Base-by-base conservation (phyloP, 2,113 vertebrate genomes). In the Varanus salvator region DNA sequence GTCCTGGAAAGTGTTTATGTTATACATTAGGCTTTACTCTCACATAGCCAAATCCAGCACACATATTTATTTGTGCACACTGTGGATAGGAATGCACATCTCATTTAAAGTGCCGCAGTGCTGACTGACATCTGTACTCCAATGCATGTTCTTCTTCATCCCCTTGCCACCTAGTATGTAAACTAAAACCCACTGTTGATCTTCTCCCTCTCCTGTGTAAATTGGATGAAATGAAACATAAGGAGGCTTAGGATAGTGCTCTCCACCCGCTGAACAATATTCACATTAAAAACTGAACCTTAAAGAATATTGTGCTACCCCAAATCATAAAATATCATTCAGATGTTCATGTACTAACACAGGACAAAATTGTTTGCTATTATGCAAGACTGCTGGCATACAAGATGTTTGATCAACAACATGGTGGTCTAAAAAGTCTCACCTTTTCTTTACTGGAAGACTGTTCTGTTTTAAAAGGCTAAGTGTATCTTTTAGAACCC, bases 401-500 rank as follows among this genome's bases (percentile, higher is more conserved):
- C 23, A 57, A 89, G n/a, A 69, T 84, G 27, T 78, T 88, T 93
- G 87, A 90, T 38, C 29, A 14, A 66, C 50, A 38, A 44, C 81
- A 1, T 86, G 34, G 17, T 91, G 12, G 72, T 44, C 66, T 84
- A 44, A 90, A 93, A 88, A 38, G 92, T 44, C 98, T 98, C 95
- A 99, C 99, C 99, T 99, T 96, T 99, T 98, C 89, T 97, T 97
- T 91, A 98, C 97, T 31, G 96, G 96, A 81, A 98, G 94, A 92
- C 97, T 98, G 93, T 96, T 94, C 17, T 98, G 97, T 92, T 98
- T 99, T 94, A 99, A 96, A 87, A 98, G 97, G 81, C 98, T 97
- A 93, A 99, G 94, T 17, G 99, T 94, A 92, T 97, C 97, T 0
- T 98, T 98, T 23, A 98, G 97, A 95, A 99, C 96, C 99, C 99